Conservation (phyloP, 35 echinoderm and acorn worm species). For the Heliocidaris tuberculata region DNA sequence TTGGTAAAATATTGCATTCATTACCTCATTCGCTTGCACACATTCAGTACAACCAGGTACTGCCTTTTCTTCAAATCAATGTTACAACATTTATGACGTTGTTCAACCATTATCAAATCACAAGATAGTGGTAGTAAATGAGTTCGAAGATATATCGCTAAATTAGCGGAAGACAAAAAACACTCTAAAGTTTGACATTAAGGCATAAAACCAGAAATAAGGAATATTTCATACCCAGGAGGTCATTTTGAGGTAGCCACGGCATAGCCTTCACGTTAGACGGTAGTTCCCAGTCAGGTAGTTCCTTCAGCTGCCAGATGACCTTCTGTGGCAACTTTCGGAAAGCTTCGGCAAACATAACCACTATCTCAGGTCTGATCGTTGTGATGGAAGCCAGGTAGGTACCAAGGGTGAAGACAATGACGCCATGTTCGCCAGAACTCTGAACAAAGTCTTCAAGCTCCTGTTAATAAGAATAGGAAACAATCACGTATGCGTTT, state of each 20-base stretch:
- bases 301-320: constrained; percentile 34
- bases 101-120: too few relatives aligned
- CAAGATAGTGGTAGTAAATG: too few relatives aligned
- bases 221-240: constrained; percentile 54
- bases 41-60: too few relatives aligned
- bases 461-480: not conserved
- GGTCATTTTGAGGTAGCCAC: constrained; percentile 72
- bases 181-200: not conserved
- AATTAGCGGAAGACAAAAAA: too few relatives aligned
- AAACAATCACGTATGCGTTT: not conserved
- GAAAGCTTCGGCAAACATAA: constrained; percentile 48
- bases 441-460: constrained; percentile 19
- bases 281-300: constrained; percentile 40
- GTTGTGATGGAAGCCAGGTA: constrained; percentile 7
- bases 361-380: constrained; percentile 17
- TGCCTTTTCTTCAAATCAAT: too few relatives aligned
- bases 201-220: not conserved
- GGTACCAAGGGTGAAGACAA: constrained; percentile 32
- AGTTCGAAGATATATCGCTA: too few relatives aligned
- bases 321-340: constrained; percentile 39
- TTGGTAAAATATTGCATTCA: too few relatives aligned
- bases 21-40: too few relatives aligned
- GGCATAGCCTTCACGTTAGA: constrained; percentile 53
- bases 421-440: constrained; percentile 12
- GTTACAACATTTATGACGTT: too few relatives aligned